A percentile compares a stretch with the other conserved stretches of the same genome.
Evolutionary conservation across 1,140 invertebrate genomes (phyloP).

Genomic region (Drosophila setifemur): DNA sequence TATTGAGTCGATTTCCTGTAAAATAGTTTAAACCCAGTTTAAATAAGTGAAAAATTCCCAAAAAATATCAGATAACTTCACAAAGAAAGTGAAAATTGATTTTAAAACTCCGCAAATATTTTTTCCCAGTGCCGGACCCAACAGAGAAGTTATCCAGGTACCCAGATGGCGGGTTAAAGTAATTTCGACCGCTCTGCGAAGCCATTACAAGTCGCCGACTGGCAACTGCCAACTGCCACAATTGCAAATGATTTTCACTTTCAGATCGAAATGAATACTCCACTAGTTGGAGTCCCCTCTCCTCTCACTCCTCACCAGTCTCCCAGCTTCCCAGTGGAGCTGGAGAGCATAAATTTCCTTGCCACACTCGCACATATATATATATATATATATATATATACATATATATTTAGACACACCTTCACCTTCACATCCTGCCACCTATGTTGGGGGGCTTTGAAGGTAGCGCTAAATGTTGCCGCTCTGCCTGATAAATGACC

Average conservation of each 20-base stretch:
- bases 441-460: slow-evolving; percentile 28
- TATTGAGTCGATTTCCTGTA: too few relatives aligned
- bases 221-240: slow-evolving; percentile 58
- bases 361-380: slow-evolving; percentile 41
- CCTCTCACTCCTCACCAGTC: background rate
- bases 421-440: slow-evolving; percentile 32
- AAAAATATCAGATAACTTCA: background rate
- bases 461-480: slow-evolving; percentile 72
- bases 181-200: slow-evolving; percentile 72
- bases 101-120: background rate
- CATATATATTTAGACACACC: slow-evolving; percentile 43
- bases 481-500: slow-evolving; percentile 79
- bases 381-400: slow-evolving; percentile 7
- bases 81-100: background rate
- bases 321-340: slow-evolving; percentile 26
- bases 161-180: slow-evolving; percentile 62
- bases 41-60: too few relatives aligned
- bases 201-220: slow-evolving; percentile 60
- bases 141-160: background rate
- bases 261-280: slow-evolving; percentile 76
- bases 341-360: slow-evolving; percentile 35
- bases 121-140: background rate
- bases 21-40: too few relatives aligned
- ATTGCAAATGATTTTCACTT: slow-evolving; percentile 81
- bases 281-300: slow-evolving; percentile 47